Evolutionary conservation across 2,113 vertebrate genomes (phyloP), one percentile per base, ranked within the genome.

Genomic region (Bungarus multicinctus): DNA sequence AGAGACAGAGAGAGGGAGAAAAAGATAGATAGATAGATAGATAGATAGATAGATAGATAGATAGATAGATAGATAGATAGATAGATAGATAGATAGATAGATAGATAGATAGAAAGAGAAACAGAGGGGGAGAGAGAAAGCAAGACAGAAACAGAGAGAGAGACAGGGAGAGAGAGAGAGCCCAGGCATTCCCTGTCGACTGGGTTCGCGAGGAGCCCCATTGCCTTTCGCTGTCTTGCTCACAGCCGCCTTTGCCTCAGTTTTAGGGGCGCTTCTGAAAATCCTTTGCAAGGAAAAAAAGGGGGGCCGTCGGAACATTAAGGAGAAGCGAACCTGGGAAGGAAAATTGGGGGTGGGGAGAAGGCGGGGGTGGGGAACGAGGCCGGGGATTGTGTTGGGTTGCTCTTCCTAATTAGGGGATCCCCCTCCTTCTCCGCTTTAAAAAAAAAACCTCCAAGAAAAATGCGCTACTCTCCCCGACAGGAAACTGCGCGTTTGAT

Each of bases 401-500:
- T 3, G n/a, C 64, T 74, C 14, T 74, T 14, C 64, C 64, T 5
- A 5, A 5, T 74, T 18, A 34, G 12, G 64, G n/a, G 18, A 74
- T 74, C 5, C n/a, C 86, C 6, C 96, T 96, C 96, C 54, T 1
- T 97, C 60, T 1, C 27, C 10, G 27, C 11, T 98, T 98, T 98
- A 47, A 45, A 45, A 45, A 98, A 98, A 98, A 97, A 96, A 96
- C 97, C 98, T 98, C 97, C 96, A 12, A 23, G 39, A 43, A 98
- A 97, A 96, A 97, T 97, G n/a, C 97, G 98, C 98, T 97, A 98
- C 98, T 98, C 98, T 98, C 98, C 98, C 97, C 98, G 98, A 98
- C 98, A 98, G 98, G 98, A 99, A 98, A 98, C 98, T 8, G 97
- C n/a, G n/a, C n/a, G n/a, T n/a, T n/a, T n/a, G n/a, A n/a, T n/a